phyloP scores from a whole-genome alignment of 1,140 invertebrate species.

The Leptinotarsa texana region DNA sequence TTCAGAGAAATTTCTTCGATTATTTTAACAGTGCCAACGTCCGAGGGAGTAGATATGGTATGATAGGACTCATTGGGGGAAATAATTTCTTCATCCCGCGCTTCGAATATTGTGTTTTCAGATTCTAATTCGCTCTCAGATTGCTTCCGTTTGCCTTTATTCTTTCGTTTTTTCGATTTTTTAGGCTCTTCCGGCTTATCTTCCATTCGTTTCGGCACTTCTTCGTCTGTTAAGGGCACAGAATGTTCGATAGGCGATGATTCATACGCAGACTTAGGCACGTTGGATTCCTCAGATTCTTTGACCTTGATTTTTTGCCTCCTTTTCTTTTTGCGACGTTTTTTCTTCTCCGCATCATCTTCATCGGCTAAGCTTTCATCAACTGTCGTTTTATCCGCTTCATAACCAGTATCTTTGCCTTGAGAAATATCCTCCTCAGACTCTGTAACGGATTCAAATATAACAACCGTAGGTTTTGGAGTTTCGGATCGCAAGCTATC shows the following conservation, averaged over 20 bases:
- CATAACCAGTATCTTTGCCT: constrained; percentile 60
- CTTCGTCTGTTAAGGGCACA: constrained; percentile 51
- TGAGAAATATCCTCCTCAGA: constrained; percentile 53
- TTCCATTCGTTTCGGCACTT: constrained; percentile 41
- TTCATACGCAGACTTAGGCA: constrained; percentile 55
- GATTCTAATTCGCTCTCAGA: constrained; percentile 46
- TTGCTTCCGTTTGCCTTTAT: constrained; percentile 33
- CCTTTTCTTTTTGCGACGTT: constrained; percentile 60
- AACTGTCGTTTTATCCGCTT: constrained; percentile 63
- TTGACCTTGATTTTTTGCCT: constrained; percentile 59
- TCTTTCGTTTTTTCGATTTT: constrained; percentile 48
- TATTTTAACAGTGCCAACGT: constrained; percentile 64
- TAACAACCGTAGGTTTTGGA: constrained; percentile 60
- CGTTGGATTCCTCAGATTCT: constrained; percentile 55
- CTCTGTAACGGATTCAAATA: constrained; percentile 57
- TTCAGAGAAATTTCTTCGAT: constrained; percentile 64
- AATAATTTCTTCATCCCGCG: constrained; percentile 47
- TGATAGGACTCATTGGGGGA: constrained; percentile 61
- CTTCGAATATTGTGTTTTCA: constrained; percentile 46
- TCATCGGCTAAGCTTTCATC: constrained; percentile 59
- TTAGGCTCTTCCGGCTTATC: constrained; percentile 56
- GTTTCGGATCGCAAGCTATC: constrained; percentile 56
- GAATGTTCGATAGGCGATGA: constrained; percentile 48
- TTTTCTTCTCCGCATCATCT: constrained; percentile 50
- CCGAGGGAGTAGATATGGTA: constrained; percentile 62